phyloP scores from a whole-genome alignment of 2,113 vertebrate genomes.

The Paralichthys olivaceus region DNA sequence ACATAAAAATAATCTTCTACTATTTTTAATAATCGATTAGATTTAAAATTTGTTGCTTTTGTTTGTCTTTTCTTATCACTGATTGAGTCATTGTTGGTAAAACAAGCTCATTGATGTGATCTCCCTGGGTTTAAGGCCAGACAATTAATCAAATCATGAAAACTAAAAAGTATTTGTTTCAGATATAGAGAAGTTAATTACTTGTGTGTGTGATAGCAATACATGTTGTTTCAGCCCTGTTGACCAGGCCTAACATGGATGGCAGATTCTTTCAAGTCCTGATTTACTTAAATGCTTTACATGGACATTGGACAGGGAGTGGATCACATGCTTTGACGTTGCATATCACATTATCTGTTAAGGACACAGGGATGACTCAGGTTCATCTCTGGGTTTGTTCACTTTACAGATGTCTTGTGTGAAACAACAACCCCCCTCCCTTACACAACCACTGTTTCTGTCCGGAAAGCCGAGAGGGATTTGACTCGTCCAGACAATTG shows the following conservation, averaged over 20 bases:
- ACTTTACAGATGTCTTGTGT: neutral
- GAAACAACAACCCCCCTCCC: neutral
- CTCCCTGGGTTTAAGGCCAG: too few species aligned
- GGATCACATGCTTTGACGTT: constrained; percentile 40
- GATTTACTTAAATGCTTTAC: neutral
- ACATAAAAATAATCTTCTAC: too few species aligned
- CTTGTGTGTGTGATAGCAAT: neutral
- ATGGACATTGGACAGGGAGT: constrained; percentile 29
- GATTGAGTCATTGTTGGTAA: too few species aligned
- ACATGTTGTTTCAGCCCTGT: neutral
- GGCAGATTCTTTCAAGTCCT: neutral
- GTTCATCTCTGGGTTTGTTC: constrained; percentile 7
- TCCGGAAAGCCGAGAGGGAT: constrained; percentile 26
- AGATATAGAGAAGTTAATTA: neutral
- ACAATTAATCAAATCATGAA: too few species aligned
- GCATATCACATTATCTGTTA: constrained; percentile 34
- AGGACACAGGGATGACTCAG: neutral
- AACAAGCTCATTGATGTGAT: too few species aligned
- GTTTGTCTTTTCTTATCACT: too few species aligned
- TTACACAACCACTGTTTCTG: constrained; percentile 27
- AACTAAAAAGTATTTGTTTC: too few species aligned
- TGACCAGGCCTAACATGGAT: neutral
- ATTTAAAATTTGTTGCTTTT: too few species aligned
- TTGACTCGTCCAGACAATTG: constrained; percentile 43
- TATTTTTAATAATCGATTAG: too few species aligned